phyloP scores from a whole-genome alignment of 2,797 vertebrate species.

The Ispidina lecontei region DNA sequence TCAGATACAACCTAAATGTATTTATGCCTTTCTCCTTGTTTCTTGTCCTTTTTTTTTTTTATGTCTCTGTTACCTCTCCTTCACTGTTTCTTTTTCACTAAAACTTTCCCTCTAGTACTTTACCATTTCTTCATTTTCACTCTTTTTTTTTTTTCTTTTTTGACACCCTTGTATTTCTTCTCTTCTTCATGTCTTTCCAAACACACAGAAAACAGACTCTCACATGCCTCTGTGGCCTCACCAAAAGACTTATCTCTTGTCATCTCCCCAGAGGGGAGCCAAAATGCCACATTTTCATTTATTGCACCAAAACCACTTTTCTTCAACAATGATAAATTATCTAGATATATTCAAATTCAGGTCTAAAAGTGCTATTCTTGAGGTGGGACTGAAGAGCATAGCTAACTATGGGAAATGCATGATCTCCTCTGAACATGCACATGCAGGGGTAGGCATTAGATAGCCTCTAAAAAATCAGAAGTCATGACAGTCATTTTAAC shows the following conservation, averaged over 20 bases:
- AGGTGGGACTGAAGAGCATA: neutral
- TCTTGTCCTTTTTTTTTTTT: neutral
- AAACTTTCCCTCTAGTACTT: neutral
- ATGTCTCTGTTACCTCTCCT: neutral
- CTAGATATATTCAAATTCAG: neutral
- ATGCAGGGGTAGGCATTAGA: neutral
- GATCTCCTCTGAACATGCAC: neutral
- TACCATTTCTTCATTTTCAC: neutral
- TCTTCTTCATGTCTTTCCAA: neutral
- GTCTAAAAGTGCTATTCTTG: constrained; percentile 22
- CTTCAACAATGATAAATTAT: constrained; percentile 19
- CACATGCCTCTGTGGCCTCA: neutral
- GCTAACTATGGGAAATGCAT: neutral
- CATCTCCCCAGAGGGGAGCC: neutral
- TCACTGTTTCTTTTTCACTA: neutral
- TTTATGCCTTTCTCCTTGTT: neutral
- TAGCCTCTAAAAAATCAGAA: neutral
- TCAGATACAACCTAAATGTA: neutral
- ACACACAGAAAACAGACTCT: neutral
- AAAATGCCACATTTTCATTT: constrained; percentile 31
- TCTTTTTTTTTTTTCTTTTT: neutral
- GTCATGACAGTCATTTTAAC: neutral
- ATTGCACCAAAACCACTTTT: neutral
- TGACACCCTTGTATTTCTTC: constrained; percentile 1
- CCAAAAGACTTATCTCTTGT: neutral